These are phyloP conservation scores for Bursaphelenchus okinawaensis DNA, from an alignment of 2,888 invertebrate species.

Conservation along the genomic window DNA sequence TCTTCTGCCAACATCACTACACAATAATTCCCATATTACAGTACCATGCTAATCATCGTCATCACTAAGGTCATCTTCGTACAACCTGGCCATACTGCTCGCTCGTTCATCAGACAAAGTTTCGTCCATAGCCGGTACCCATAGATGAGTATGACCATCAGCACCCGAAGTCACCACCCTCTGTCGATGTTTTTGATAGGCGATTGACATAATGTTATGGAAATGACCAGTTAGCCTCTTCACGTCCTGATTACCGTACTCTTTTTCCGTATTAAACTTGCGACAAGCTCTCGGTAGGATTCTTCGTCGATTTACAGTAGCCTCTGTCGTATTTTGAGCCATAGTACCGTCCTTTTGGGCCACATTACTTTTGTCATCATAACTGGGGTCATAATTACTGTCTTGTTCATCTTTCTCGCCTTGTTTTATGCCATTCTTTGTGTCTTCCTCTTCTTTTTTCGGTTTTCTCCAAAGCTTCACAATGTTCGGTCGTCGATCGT, in stretches of 20 bases:
- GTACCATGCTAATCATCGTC: constrained; percentile 20
- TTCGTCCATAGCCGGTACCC: constrained; percentile 25
- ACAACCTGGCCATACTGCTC: constrained; percentile 5
- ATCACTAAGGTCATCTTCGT: constrained; percentile 24
- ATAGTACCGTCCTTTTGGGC: neutral
- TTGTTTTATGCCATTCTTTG: neutral
- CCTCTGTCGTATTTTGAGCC: neutral
- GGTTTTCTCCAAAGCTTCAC: neutral
- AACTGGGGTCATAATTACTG: too few relatives aligned
- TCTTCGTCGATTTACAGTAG: neutral
- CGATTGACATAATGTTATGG: neutral
- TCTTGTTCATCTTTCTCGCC: neutral
- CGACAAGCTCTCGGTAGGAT: neutral
- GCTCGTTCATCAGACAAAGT: neutral
- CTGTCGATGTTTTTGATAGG: neutral
- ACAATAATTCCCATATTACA: too few relatives aligned
- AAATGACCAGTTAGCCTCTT: neutral
- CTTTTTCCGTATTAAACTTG: neutral
- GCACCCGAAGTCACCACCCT: constrained; percentile 23
- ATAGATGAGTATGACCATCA: constrained; percentile 21
- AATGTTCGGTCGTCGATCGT: constrained; percentile 1
- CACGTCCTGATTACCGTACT: neutral
- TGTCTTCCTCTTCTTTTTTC: neutral
- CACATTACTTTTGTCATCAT: too few relatives aligned
- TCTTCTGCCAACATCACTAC: too few relatives aligned